Percentiles rank a stretch among this genome's conserved stretches.
phyloP scores from a whole-genome alignment of 1,140 invertebrate species.

The Acromyrmex echinatior region DNA sequence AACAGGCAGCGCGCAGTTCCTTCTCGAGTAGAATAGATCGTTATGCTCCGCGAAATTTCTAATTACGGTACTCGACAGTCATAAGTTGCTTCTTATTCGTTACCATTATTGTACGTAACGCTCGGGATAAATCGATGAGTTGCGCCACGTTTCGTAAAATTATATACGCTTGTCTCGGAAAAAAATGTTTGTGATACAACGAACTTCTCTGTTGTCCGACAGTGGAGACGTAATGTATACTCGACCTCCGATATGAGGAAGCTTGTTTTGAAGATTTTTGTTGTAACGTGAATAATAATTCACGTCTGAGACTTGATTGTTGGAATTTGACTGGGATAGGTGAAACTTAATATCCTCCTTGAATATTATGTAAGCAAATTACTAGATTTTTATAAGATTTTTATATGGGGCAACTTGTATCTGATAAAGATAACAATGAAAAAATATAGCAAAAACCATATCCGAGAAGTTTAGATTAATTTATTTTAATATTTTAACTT shows the following conservation, averaged over 20 bases:
- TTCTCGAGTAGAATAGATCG: conserved; percentile 55
- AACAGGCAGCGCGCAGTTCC: conserved; percentile 46
- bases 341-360: conserved; percentile 27
- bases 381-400: conserved; percentile 13
- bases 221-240: conserved; percentile 24
- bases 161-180: background rate
- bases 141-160: conserved; percentile 12
- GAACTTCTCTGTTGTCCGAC: conserved; percentile 17
- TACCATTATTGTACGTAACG: conserved; percentile 43
- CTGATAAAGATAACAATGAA: background rate
- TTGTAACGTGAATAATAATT: conserved; percentile 42
- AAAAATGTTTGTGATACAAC: conserved; percentile 26
- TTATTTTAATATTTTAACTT: conserved; percentile 7
- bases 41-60: conserved; percentile 70
- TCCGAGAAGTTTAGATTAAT: background rate
- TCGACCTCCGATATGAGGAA: conserved; percentile 40
- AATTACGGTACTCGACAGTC: conserved; percentile 65
- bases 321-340: conserved; percentile 42
- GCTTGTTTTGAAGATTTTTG: conserved; percentile 24
- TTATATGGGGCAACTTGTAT: background rate
- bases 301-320: conserved; percentile 18
- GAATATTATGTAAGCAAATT: conserved; percentile 24
- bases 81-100: conserved; percentile 58
- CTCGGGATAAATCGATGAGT: conserved; percentile 44
- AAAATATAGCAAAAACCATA: background rate